These are phyloP conservation scores for Lagodon rhomboides DNA, from an alignment of 2,797 vertebrate genomes.

Conservation along the genomic window DNA sequence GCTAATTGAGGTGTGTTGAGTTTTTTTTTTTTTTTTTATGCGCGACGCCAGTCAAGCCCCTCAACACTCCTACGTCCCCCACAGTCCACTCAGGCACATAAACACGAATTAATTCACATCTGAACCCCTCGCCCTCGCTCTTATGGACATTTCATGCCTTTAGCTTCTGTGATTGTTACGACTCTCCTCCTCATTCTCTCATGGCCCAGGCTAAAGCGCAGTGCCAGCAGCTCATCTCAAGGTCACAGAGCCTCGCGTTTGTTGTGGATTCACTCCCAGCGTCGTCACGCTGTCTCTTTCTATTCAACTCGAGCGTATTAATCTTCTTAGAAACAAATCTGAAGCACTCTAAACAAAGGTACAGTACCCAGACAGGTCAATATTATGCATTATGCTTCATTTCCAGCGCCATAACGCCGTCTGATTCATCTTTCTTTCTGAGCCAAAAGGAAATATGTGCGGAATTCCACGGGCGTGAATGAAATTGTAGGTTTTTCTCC, in stretches of 20 bases:
- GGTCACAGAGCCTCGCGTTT: conserved; percentile 55
- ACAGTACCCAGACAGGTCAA: conserved; percentile 22
- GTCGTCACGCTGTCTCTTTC: conserved; percentile 32
- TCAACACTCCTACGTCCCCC: conserved; percentile 9
- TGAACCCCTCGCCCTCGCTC: neutral
- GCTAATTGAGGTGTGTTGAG: conserved; percentile 76
- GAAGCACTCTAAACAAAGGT: conserved; percentile 21
- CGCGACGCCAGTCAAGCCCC: conserved; percentile 39
- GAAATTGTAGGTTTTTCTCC: conserved; percentile 40
- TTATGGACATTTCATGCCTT: conserved; percentile 40
- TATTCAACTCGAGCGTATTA: conserved; percentile 31
- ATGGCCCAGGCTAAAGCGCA: conserved; percentile 20
- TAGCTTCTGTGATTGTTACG: conserved; percentile 50
- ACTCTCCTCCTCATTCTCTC: conserved; percentile 26
- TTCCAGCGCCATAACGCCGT: conserved; percentile 36
- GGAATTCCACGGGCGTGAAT: conserved; percentile 55
- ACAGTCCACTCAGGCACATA: conserved; percentile 25
- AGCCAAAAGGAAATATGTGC: conserved; percentile 49
- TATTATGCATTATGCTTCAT: conserved; percentile 33
- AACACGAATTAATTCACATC: conserved; percentile 22
- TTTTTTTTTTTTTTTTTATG: conserved; percentile 32
- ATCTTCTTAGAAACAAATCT: conserved; percentile 37
- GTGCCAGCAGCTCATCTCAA: conserved; percentile 61
- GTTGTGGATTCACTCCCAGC: conserved; percentile 45
- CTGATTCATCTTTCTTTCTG: conserved; percentile 29